Evolutionary conservation across 2,797 vertebrate genomes (phyloP).

Genomic region (Sebastes miniatus): DNA sequence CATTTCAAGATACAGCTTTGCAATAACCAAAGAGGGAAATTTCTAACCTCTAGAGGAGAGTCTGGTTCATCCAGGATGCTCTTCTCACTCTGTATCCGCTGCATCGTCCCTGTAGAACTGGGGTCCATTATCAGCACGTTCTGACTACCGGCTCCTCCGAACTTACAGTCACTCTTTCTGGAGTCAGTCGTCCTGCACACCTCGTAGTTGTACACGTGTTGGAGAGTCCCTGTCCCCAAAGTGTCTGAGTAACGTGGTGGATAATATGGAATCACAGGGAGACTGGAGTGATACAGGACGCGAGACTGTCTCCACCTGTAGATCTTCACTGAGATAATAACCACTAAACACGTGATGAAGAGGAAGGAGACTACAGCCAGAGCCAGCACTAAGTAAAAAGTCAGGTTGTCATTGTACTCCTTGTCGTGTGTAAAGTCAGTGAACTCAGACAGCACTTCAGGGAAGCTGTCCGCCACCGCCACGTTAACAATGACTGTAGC

Average conservation of each 20-base stretch:
- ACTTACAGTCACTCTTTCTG: no score
- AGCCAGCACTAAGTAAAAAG: slow-evolving; percentile 79
- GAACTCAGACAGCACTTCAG: slow-evolving; percentile 50
- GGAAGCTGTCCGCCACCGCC: slow-evolving; percentile 82
- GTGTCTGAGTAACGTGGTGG: no score
- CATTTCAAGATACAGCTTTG: rapidly evolving
- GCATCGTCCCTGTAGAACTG: no score
- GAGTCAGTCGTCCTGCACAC: no score
- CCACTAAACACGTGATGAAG: slow-evolving; percentile 62
- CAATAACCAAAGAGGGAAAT: rapidly evolving
- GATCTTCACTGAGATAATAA: slow-evolving; percentile 67
- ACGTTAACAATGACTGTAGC: slow-evolving; percentile 84
- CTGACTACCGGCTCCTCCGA: no score
- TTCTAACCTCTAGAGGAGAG: no score
- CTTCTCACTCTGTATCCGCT: no score
- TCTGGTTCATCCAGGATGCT: no score
- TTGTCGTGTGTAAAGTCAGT: slow-evolving; percentile 39
- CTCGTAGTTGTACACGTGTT: no score
- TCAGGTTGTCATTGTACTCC: slow-evolving; percentile 32
- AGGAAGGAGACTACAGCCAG: slow-evolving; percentile 74
- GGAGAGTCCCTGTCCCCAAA: no score
- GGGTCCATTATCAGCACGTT: no score
- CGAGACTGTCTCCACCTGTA: slow-evolving; percentile 65
- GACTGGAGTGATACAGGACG: slow-evolving; percentile 66
- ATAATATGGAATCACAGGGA: slow-evolving; percentile 75